Evolutionary conservation across 2,888 invertebrate genomes (phyloP).

Genomic region (Hipparchia semele): DNA sequence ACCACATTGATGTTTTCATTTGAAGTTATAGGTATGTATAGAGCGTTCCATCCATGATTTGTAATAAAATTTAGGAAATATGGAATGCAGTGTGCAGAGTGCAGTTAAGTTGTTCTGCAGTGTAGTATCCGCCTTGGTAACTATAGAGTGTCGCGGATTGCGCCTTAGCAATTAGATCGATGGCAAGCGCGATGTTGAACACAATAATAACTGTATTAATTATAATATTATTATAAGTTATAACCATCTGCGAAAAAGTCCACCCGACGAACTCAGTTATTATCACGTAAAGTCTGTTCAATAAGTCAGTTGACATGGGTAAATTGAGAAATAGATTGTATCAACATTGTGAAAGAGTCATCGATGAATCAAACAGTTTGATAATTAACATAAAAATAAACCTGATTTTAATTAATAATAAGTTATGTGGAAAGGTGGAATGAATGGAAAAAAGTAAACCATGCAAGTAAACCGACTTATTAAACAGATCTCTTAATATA

Average conservation of each 20-base stretch:
- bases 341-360: no score
- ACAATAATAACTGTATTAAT: slow-evolving; percentile 49
- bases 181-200: slow-evolving; percentile 61
- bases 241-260: background rate
- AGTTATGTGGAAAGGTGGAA: no score
- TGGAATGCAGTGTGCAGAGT: slow-evolving; percentile 47
- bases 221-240: background rate
- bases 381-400: no score
- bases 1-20: slow-evolving; percentile 38
- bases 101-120: slow-evolving; percentile 63
- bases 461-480: no score
- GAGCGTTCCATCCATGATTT: background rate
- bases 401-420: no score
- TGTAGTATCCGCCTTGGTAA: slow-evolving; percentile 76
- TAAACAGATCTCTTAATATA: no score
- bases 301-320: no score
- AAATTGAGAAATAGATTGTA: no score
- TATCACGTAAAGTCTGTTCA: background rate
- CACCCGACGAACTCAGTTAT: background rate
- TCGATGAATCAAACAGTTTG: no score
- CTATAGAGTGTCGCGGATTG: slow-evolving; percentile 74
- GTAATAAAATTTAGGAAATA: background rate
- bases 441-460: no score
- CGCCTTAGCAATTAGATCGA: slow-evolving; percentile 76
- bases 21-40: background rate